Evolutionary conservation across 1,140 invertebrate genomes (phyloP), one percentile per base, ranked within the genome.

Genomic region (Carposina sasakii): DNA sequence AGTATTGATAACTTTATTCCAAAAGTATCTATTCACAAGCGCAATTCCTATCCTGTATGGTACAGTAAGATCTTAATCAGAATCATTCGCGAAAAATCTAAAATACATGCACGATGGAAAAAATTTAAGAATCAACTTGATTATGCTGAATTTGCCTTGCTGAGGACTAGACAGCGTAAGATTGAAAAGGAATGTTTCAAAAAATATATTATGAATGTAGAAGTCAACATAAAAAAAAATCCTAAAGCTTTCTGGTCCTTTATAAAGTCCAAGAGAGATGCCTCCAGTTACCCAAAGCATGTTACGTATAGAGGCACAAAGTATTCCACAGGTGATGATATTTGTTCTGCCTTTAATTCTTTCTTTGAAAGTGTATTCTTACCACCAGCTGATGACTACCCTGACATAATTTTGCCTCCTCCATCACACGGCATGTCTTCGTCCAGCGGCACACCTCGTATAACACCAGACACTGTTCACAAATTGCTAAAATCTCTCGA

Each of bases 361-460:
- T 39, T 39, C 22, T 39, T 39, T 21, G 19, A 39, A 39, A 39
- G 19, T 13, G 36, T 39, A 21, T 39, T 39, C 15, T 10, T 20
- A 21, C 8, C 17, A 3, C 19, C 36, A 20, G 1, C 36, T 10
- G 4, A 8, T 5, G 10, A 9, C 3, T 3, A 39, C 20, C 3
- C 2, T 20, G 9, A 13, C 9, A 39, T 39, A n/a, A n/a, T n/a
- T n/a, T n/a, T n/a, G n/a, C n/a, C n/a, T n/a, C n/a, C n/a, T n/a
- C n/a, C n/a, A n/a, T n/a, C n/a, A n/a, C n/a, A n/a, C n/a, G n/a
- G n/a, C n/a, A n/a, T n/a, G n/a, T n/a, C n/a, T n/a, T n/a, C n/a
- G n/a, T n/a, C n/a, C n/a, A n/a, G n/a, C n/a, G n/a, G n/a, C n/a
- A n/a, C n/a, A n/a, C n/a, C n/a, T n/a, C n/a, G n/a, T n/a, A n/a